phyloP scores from a whole-genome alignment of 2,797 vertebrate genomes.

The Alauda arvensis region DNA sequence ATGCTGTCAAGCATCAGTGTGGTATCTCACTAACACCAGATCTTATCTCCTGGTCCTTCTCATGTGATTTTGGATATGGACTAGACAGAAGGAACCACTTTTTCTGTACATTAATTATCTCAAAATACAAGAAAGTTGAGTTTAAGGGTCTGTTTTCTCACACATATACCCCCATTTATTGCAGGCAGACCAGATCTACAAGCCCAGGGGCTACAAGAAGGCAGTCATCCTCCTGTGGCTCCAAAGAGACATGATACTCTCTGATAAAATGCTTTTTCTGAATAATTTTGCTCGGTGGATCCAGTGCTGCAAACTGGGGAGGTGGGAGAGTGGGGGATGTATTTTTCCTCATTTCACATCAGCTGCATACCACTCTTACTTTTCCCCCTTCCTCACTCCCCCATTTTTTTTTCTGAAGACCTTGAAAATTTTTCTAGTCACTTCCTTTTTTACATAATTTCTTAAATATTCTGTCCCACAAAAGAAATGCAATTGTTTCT shows the following conservation, averaged over 20 bases:
- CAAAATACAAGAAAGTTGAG: background rate
- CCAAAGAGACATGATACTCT: background rate
- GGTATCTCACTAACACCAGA: background rate
- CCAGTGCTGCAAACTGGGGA: background rate
- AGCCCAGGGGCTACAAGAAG: background rate
- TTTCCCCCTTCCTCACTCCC: background rate
- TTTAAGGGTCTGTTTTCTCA: background rate
- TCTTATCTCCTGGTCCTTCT: background rate
- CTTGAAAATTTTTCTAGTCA: background rate
- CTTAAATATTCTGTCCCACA: background rate
- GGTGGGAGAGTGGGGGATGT: background rate
- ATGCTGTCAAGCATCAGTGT: rapidly evolving
- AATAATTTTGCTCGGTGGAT: background rate
- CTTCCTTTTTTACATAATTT: background rate
- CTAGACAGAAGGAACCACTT: background rate
- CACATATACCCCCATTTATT: background rate
- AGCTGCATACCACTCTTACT: background rate
- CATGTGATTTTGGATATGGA: background rate
- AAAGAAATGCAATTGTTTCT: background rate
- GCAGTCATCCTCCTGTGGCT: background rate
- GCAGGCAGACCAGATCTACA: background rate
- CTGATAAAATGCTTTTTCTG: background rate
- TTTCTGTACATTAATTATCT: background rate
- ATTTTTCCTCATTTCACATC: background rate
- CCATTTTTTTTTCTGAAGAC: background rate